Evolutionary conservation across 2,888 invertebrate species (phyloP).

Genomic region (Abscondita cerata): DNA sequence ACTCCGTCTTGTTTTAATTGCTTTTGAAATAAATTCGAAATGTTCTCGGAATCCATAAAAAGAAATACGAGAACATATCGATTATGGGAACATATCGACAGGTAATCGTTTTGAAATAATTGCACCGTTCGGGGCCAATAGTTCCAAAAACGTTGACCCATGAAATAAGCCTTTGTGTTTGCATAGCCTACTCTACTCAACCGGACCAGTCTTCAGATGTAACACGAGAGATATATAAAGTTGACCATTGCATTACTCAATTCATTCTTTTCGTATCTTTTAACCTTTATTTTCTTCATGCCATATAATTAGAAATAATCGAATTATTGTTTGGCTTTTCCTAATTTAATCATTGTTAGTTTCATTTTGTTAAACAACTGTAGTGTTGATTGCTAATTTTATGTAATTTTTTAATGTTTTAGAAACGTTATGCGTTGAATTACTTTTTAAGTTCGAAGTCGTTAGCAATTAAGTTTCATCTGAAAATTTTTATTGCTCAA

Average conservation of each 20-base stretch:
- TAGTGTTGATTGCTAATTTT: too few relatives aligned
- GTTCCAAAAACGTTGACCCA: conserved; percentile 42
- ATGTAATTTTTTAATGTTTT: too few relatives aligned
- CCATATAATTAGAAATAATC: not conserved
- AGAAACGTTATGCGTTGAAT: too few relatives aligned
- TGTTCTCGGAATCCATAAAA: not conserved
- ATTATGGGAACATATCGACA: conserved; percentile 21
- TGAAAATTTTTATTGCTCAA: too few relatives aligned
- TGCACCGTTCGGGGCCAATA: conserved; percentile 36
- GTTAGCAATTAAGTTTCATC: too few relatives aligned
- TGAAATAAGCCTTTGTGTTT: conserved; percentile 40
- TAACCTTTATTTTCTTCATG: not conserved
- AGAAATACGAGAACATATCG: not conserved
- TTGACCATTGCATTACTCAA: conserved; percentile 28
- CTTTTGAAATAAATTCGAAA: too few relatives aligned
- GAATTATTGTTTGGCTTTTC: too few relatives aligned
- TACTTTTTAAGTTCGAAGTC: too few relatives aligned
- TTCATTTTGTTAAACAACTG: too few relatives aligned
- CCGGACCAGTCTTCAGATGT: conserved; percentile 38
- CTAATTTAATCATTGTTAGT: too few relatives aligned
- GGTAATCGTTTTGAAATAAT: conserved; percentile 33
- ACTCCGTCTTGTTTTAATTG: too few relatives aligned
- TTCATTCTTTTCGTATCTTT: too few relatives aligned
- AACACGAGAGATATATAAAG: conserved; percentile 38
- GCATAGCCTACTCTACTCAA: conserved; percentile 37